phyloP scores from a whole-genome alignment of 2,888 invertebrate species.

The Ennomos quercinarius region DNA sequence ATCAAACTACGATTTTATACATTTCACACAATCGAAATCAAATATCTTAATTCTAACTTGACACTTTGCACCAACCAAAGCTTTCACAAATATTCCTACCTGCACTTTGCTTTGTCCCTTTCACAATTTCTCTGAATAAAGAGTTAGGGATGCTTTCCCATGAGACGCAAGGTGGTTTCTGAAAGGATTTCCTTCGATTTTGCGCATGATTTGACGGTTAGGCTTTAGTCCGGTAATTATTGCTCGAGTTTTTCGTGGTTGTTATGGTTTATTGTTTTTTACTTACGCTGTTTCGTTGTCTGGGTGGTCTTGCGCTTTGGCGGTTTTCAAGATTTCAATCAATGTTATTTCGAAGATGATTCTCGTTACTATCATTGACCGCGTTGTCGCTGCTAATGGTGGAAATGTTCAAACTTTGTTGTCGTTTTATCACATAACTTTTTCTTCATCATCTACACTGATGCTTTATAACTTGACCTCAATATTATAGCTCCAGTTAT shows the following conservation, averaged over 20 bases:
- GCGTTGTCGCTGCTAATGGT: no score
- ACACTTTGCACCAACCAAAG: constrained; percentile 2
- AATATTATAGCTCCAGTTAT: no score
- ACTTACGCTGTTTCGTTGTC: constrained; percentile 20
- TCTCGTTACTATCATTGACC: no score
- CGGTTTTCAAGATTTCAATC: no score
- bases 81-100: constrained; percentile 16
- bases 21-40: constrained; percentile 2
- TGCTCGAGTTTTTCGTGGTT: neutral
- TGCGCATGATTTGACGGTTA: constrained; percentile 21
- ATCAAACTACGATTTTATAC: constrained; percentile 7
- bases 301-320: constrained; percentile 2
- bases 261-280: neutral
- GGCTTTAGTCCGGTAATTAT: no score
- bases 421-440: no score
- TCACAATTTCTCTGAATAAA: constrained; percentile 34
- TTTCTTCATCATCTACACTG: no score
- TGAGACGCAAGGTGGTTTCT: constrained; percentile 44
- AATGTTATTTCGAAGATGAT: no score
- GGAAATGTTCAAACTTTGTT: no score
- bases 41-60: constrained; percentile 6
- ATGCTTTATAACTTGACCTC: no score
- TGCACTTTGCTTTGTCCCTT: constrained; percentile 25
- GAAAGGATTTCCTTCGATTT: constrained; percentile 23
- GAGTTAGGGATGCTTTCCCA: constrained; percentile 38